Conservation (phyloP, 30 jellyfish, hydroid and myxozoan genomes). For the Catostylus mosaicus region DNA sequence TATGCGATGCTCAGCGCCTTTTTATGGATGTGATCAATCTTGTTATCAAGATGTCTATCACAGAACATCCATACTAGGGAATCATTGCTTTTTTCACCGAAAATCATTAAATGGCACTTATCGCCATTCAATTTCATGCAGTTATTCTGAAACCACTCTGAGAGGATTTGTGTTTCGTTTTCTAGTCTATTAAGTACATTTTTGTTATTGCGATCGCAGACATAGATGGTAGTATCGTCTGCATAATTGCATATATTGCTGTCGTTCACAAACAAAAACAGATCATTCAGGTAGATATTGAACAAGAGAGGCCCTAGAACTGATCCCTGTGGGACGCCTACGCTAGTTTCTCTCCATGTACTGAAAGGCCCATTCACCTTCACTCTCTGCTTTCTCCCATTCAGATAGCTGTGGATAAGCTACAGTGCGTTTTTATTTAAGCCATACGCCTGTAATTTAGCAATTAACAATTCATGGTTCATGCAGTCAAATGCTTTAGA, state of each 20-base stretch:
- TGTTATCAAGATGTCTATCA: too few relatives aligned
- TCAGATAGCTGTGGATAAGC: slow-evolving; percentile 1
- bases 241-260: too few relatives aligned
- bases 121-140: neutral
- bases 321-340: slow-evolving; percentile 37
- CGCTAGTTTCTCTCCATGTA: neutral
- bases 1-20: too few relatives aligned
- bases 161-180: neutral
- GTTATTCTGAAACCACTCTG: slow-evolving; percentile 18
- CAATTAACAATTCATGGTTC: neutral
- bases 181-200: slow-evolving; percentile 1
- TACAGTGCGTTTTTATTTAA: neutral
- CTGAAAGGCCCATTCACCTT: neutral
- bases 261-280: too few relatives aligned
- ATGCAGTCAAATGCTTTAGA: neutral
- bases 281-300: too few relatives aligned
- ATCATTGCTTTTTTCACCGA: neutral
- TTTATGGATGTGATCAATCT: too few relatives aligned
- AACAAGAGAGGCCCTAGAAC: too few relatives aligned
- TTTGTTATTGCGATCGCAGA: slow-evolving; percentile 13
- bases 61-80: too few relatives aligned
- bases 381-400: neutral
- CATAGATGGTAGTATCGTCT: too few relatives aligned
- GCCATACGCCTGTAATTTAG: slow-evolving; percentile 3
- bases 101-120: slow-evolving; percentile 9